phyloP scores from a whole-genome alignment of 2,888 invertebrate species.

The Xylocampa areola region DNA sequence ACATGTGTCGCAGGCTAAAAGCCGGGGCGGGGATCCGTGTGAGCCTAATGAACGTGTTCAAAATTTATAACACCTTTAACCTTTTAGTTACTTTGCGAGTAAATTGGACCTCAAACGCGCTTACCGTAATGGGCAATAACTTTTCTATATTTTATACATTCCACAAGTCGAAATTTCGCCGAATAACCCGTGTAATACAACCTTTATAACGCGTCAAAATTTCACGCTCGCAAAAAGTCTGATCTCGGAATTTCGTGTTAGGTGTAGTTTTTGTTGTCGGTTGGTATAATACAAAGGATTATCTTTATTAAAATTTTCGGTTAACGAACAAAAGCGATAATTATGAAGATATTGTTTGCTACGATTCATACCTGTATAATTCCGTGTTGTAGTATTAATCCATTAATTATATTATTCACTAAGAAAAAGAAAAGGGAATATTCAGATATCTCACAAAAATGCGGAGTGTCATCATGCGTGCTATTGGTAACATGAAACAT shows the following conservation, averaged over 20 bases:
- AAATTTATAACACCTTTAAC: conserved; percentile 87
- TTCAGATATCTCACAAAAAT: conserved; percentile 30
- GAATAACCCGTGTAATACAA: conserved; percentile 2
- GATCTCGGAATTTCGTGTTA: background rate
- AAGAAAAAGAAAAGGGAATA: no score
- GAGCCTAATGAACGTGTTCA: conserved; percentile 86
- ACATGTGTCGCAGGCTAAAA: conserved; percentile 85
- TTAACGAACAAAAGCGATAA: no score
- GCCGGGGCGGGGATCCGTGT: conserved; percentile 76
- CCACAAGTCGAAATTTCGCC: conserved; percentile 5
- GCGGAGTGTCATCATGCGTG: conserved; percentile 17
- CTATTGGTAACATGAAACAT: conserved; percentile 37
- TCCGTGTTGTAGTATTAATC: conserved; percentile 5
- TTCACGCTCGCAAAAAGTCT: background rate
- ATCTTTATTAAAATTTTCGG: conserved; percentile 3
- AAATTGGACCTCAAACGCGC: conserved; percentile 74
- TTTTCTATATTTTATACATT: conserved; percentile 40
- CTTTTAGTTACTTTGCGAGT: conserved; percentile 80
- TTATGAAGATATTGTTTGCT: background rate
- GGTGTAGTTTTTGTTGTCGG: conserved; percentile 3
- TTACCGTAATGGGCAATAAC: conserved; percentile 64
- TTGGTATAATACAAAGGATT: conserved; percentile 1
- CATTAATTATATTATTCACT: conserved; percentile 11
- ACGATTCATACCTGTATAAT: conserved; percentile 4
- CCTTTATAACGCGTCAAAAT: conserved; percentile 17